A percentile compares a stretch with the other conserved stretches of the same genome.
phyloP scores from a whole-genome alignment of 2,797 vertebrate species.

The Tapirus indicus region DNA sequence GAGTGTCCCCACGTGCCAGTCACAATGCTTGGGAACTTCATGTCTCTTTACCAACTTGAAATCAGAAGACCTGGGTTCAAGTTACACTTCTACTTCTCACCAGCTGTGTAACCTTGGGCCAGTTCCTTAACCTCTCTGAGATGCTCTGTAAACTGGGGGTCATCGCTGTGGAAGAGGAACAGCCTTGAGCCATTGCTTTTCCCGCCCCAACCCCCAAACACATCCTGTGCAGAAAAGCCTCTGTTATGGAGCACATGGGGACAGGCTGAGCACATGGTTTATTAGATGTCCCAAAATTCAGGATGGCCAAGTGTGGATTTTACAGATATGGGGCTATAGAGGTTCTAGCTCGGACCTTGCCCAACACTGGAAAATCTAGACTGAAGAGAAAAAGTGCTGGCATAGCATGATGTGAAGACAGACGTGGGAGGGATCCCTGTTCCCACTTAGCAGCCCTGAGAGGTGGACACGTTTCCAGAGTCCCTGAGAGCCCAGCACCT shows the following conservation, averaged over 20 bases:
- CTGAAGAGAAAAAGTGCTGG: background rate
- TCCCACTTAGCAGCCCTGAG: background rate
- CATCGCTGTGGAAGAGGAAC: background rate
- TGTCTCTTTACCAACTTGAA: background rate
- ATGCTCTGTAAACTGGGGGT: background rate
- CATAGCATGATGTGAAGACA: fast-evolving
- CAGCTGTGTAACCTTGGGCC: background rate
- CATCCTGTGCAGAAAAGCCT: background rate
- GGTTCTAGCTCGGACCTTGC: background rate
- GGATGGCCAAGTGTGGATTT: background rate
- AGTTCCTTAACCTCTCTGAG: background rate
- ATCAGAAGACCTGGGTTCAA: background rate
- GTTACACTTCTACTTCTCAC: background rate
- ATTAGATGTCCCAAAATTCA: background rate
- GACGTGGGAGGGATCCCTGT: background rate
- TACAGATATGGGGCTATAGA: fast-evolving
- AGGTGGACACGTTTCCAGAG: fast-evolving
- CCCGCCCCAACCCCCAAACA: background rate
- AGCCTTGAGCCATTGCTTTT: background rate
- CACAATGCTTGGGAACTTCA: fast-evolving
- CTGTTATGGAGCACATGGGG: fast-evolving
- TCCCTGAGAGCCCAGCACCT: background rate
- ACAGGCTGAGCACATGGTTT: background rate
- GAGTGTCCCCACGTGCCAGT: background rate
- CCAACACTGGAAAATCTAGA: background rate